Base-by-base conservation (phyloP, 1,140 invertebrate genomes). In the Cepaea nemoralis region DNA sequence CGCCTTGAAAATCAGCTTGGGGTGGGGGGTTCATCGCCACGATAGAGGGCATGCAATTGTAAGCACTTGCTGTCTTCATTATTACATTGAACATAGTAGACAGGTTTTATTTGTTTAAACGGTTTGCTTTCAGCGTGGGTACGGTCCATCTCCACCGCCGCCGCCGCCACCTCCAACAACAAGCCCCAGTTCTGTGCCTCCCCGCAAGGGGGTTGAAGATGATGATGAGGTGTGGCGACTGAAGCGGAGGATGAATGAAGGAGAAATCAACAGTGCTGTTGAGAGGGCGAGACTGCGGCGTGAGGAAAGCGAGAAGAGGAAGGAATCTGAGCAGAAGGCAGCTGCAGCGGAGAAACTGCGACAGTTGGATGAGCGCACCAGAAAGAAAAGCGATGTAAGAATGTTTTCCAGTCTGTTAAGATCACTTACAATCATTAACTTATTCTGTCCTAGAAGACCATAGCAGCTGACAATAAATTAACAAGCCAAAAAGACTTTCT, bases 291-390 rank as follows among this genome's bases (percentile, higher is more conserved):
- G 95, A 37, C 94, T 95, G 83, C 93, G 95, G 22, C 95, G 95
- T 85, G 95, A 96, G 86, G 95, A 96, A 86, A 95, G 96, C 88
- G 95, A 96, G 87, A 94, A 95, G 85, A 93, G 95, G 69, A 95
- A 93, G 85, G 93, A 94, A 82, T 93, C 94, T 82, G 93, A 90
- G 37, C 84, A 89, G 77, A 89, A 88, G 80, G 88, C 93, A 22
- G 94, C 94, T 42, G 93, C 93, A 19, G 85, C 85, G 48, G 94
- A 94, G 80, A 94, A 94, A 86, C 86, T 94, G 27, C 93, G 93
- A 83, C 92, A 93, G 85, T 86, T 94, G 1, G 94, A 95, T 77
- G 93, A 94, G 81, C 93, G 94, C 82, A 83, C 85, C n/a, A 85
- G 84, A 67, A 89, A 93, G 85, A 87, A 55, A 71, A 10, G 42